Evolutionary conservation across 2,113 vertebrate species (phyloP).

Genomic region (Sphaerodactylus townsendi): DNA sequence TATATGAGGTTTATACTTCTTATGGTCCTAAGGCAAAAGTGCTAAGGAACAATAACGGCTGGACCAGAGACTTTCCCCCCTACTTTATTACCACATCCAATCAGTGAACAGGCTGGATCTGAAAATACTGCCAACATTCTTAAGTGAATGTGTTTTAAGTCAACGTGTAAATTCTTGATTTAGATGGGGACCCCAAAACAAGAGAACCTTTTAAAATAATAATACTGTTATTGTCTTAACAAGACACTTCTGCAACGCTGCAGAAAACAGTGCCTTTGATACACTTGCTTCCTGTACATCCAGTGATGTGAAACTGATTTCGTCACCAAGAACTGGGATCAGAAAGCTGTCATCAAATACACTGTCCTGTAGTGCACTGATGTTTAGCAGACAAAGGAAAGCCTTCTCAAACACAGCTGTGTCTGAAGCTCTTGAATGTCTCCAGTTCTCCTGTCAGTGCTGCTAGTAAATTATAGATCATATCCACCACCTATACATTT

Average conservation of each 20-base stretch:
- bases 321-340: neutral
- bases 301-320: slow-evolving; percentile 8
- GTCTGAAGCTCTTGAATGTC: slow-evolving; percentile 21
- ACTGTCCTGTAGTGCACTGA: neutral
- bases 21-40: neutral
- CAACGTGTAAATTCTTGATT: slow-evolving; percentile 5
- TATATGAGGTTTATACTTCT: neutral
- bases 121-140: neutral
- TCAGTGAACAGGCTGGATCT: neutral
- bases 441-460: slow-evolving; percentile 7
- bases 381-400: slow-evolving; percentile 5
- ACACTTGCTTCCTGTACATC: neutral
- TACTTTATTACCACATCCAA: neutral
- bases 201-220: rapidly evolving
- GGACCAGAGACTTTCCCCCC: neutral
- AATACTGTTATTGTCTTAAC: neutral
- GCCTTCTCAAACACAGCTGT: slow-evolving; percentile 23
- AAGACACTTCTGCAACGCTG: neutral
- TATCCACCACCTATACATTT: slow-evolving; percentile 34
- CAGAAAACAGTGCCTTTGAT: slow-evolving; percentile 7
- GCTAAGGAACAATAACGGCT: neutral
- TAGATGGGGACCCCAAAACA: slow-evolving; percentile 2
- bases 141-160: slow-evolving; percentile 29
- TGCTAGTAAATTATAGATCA: slow-evolving; percentile 20
- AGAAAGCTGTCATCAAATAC: neutral